Conservation (phyloP, 2,797 vertebrate species). For the Xenopus petersii region DNA sequence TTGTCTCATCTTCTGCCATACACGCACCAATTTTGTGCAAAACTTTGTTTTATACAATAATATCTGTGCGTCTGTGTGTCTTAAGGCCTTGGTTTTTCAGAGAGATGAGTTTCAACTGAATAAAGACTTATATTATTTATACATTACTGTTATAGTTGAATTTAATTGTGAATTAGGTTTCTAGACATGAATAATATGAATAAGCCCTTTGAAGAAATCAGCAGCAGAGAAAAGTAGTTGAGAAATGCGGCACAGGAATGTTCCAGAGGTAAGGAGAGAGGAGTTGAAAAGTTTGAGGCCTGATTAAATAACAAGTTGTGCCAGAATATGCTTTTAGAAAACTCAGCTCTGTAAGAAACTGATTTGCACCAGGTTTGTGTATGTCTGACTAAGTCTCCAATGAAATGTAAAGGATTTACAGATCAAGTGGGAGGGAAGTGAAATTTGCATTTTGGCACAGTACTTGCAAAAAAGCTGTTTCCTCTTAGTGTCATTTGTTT, state of each 20-base stretch:
- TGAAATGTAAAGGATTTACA: conserved; percentile 1
- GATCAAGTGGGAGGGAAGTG: neutral
- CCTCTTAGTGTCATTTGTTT: neutral
- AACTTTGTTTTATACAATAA: no score
- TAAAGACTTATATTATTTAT: no score
- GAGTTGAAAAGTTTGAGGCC: neutral
- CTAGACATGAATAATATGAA: no score
- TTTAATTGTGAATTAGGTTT: no score
- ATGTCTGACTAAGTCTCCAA: neutral
- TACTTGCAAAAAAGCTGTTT: neutral
- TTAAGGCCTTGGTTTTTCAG: no score
- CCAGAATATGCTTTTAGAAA: neutral
- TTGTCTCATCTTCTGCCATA: no score
- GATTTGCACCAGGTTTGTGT: neutral
- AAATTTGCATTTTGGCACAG: conserved; percentile 4
- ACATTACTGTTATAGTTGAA: no score
- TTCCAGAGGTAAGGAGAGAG: neutral
- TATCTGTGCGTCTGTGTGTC: no score
- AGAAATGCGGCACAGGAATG: neutral
- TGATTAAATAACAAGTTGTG: neutral
- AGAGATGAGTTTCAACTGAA: no score
- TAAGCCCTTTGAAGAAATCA: no score
- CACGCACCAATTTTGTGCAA: no score
- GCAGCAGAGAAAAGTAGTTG: no score
- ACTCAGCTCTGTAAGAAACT: neutral